A percentile compares a stretch with the other conserved stretches of the same genome.
Conservation (phyloP, 2,888 invertebrate species). For the Osedax fenrisi region DNA sequence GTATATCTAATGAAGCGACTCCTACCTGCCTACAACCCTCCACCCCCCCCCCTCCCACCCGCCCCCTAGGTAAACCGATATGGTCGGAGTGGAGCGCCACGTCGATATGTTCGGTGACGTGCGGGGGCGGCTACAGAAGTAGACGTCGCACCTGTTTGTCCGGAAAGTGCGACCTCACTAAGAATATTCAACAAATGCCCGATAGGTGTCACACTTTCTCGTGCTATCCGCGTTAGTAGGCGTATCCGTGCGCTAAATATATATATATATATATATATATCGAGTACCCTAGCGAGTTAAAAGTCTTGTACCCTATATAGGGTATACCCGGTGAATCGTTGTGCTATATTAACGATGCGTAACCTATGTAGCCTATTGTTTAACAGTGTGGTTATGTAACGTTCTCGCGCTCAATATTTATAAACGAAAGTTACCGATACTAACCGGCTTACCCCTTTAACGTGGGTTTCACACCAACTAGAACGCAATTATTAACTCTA, state of each 20-base stretch:
- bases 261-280: neutral
- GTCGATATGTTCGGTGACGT: constrained; percentile 1
- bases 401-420: no score
- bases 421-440: no score
- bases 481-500: no score
- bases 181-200: neutral
- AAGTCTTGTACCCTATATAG: neutral
- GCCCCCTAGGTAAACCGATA: neutral
- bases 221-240: constrained; percentile 10
- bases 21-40: no score
- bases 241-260: neutral
- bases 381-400: no score
- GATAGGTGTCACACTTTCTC: neutral
- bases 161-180: neutral
- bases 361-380: no score
- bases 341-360: no score
- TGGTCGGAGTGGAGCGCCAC: neutral
- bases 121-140: neutral
- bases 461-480: no score
- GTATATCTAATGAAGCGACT: no score
- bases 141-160: constrained; percentile 3
- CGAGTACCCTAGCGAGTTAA: neutral
- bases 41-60: no score
- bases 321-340: no score
- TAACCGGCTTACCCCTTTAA: no score